phyloP scores from a whole-genome alignment of 2,888 invertebrate genomes.

The Alloplasta piceator region DNA sequence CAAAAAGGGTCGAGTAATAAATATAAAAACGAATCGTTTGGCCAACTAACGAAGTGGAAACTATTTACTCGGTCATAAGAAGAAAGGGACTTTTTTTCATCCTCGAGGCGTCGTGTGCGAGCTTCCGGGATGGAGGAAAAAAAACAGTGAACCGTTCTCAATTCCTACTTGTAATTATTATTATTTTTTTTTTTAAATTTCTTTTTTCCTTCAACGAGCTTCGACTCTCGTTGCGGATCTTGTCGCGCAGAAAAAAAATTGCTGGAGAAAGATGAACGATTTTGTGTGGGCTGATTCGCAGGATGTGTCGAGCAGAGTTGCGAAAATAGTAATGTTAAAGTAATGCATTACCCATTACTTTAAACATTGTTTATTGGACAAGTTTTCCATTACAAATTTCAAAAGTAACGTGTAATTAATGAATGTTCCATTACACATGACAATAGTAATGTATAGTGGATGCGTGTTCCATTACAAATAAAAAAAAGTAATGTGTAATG shows the following conservation, averaged over 20 bases:
- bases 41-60: constrained; percentile 46
- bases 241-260: constrained; percentile 26
- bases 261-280: constrained; percentile 24
- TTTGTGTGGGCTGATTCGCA: constrained; percentile 15
- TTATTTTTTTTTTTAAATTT: background rate
- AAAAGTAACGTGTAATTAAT: too few species aligned
- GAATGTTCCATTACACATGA: too few species aligned
- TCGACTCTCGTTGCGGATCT: background rate
- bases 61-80: constrained; percentile 48
- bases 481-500: too few species aligned
- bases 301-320: constrained; percentile 28
- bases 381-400: too few species aligned
- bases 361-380: too few species aligned
- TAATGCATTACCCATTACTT: too few species aligned
- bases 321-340: too few species aligned
- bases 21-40: constrained; percentile 63
- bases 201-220: background rate
- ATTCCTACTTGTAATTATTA: too few species aligned
- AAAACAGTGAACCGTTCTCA: background rate
- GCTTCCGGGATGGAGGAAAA: constrained; percentile 23
- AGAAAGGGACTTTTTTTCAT: constrained; percentile 1
- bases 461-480: too few species aligned
- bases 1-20: constrained; percentile 63
- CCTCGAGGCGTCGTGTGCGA: constrained; percentile 6
- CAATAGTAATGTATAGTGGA: too few species aligned